Evolutionary conservation across 2,113 vertebrate genomes (phyloP).

Genomic region (Romanogobio albipinnatus): DNA sequence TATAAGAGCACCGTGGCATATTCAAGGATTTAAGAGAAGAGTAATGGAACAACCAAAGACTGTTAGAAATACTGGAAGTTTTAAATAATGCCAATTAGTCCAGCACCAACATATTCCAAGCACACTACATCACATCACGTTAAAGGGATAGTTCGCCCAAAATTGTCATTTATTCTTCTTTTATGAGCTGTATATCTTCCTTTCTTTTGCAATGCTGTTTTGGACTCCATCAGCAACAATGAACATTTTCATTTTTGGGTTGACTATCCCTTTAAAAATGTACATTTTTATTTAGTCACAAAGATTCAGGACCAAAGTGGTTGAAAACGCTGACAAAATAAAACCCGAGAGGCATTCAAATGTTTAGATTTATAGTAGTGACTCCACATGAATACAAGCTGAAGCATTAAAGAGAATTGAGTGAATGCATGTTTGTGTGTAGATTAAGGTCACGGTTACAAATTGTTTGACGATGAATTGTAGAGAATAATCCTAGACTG

Average conservation of each 20-base stretch:
- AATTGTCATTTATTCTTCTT: neutral
- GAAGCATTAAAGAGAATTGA: neutral
- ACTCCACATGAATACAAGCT: neutral
- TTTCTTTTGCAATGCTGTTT: neutral
- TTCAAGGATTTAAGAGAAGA: neutral
- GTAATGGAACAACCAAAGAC: conserved; percentile 56
- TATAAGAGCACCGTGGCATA: neutral
- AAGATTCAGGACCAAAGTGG: neutral
- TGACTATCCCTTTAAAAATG: neutral
- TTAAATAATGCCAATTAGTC: conserved; percentile 17
- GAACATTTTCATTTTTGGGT: neutral
- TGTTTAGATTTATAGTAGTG: neutral
- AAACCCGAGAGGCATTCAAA: neutral
- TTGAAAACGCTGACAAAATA: neutral
- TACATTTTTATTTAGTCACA: conserved; percentile 14
- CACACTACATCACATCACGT: neutral
- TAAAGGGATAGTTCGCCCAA: neutral
- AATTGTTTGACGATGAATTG: conserved; percentile 7
- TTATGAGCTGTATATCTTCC: neutral
- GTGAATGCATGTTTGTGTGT: neutral
- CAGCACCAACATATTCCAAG: neutral
- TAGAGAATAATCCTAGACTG: conserved; percentile 22
- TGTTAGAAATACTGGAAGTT: neutral
- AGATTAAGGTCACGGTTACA: neutral
- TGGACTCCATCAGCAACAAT: neutral